A percentile compares a stretch with the other conserved stretches of the same genome.
Evolutionary conservation across 2,797 vertebrate species (phyloP).

Genomic region (Lepidocolaptes lacrymiger): DNA sequence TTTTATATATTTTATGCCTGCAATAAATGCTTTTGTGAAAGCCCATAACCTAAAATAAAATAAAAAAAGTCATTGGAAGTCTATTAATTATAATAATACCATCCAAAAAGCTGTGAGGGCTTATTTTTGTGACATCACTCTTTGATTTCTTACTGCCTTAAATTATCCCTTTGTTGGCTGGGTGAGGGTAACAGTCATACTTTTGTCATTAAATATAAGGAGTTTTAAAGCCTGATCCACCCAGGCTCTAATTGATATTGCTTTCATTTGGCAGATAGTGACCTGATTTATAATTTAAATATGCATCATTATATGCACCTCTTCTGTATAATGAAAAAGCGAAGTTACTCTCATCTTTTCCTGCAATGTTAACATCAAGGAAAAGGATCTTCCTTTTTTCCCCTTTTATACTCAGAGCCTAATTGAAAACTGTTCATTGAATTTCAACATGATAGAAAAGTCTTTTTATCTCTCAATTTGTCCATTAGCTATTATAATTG

Average conservation of each 20-base stretch:
- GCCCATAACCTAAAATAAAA: conserved; percentile 72
- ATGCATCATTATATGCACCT: conserved; percentile 81
- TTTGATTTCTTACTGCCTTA: conserved; percentile 86
- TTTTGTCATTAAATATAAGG: conserved; percentile 88
- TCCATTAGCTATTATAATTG: conserved; percentile 85
- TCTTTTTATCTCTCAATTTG: conserved; percentile 85
- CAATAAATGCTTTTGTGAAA: conserved; percentile 84
- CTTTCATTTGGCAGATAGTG: conserved; percentile 84
- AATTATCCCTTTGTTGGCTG: conserved; percentile 85
- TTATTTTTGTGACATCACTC: conserved; percentile 85
- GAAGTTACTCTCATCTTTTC: conserved; percentile 82
- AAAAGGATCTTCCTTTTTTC: conserved; percentile 77
- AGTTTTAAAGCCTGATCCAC: conserved; percentile 83
- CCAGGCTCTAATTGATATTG: conserved; percentile 85
- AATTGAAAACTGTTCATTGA: conserved; percentile 87
- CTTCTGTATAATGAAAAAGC: conserved; percentile 82
- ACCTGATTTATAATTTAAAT: conserved; percentile 89
- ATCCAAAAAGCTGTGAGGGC: conserved; percentile 82
- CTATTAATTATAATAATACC: conserved; percentile 86
- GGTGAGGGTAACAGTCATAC: conserved; percentile 83
- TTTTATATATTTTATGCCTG: conserved; percentile 83
- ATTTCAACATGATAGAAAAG: conserved; percentile 84
- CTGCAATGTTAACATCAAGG: conserved; percentile 83
- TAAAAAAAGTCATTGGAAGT: conserved; percentile 80
- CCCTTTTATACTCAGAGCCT: conserved; percentile 79